A percentile compares a stretch with the other conserved stretches of the same genome.
These are phyloP conservation scores for Danio kyathit DNA, from an alignment of 2,797 vertebrate species.

Conservation along the genomic window DNA sequence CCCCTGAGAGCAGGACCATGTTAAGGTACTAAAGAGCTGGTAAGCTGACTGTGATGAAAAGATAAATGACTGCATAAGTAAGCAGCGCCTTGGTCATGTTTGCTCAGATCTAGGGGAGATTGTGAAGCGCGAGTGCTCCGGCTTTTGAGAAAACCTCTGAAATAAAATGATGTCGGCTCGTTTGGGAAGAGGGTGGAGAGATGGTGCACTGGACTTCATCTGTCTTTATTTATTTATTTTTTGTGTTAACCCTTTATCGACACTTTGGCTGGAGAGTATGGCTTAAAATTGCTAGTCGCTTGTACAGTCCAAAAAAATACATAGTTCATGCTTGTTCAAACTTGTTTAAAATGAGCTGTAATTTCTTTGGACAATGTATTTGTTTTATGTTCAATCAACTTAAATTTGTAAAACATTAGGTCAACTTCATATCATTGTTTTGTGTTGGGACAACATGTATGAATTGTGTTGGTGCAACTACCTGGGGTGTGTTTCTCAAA, in stretches of 20 bases:
- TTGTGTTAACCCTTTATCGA: not conserved
- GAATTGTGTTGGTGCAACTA: no score
- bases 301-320: no score
- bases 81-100: slow-evolving; percentile 82
- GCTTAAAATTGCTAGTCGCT: no score
- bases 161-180: slow-evolving; percentile 69
- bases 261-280: no score
- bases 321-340: no score
- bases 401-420: no score
- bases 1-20: slow-evolving; percentile 75
- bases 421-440: no score
- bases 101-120: slow-evolving; percentile 93
- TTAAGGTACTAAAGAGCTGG: slow-evolving; percentile 88
- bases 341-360: no score
- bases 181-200: slow-evolving; percentile 31
- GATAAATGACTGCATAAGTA: slow-evolving; percentile 89
- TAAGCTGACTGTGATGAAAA: slow-evolving; percentile 91
- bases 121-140: slow-evolving; percentile 89
- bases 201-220: slow-evolving; percentile 21
- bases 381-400: no score
- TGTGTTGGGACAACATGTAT: no score
- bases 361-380: no score
- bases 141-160: slow-evolving; percentile 78
- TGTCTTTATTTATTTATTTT: not conserved
- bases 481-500: no score